phyloP scores from a whole-genome alignment of 2,113 vertebrate genomes.

The Orycteropus afer region DNA sequence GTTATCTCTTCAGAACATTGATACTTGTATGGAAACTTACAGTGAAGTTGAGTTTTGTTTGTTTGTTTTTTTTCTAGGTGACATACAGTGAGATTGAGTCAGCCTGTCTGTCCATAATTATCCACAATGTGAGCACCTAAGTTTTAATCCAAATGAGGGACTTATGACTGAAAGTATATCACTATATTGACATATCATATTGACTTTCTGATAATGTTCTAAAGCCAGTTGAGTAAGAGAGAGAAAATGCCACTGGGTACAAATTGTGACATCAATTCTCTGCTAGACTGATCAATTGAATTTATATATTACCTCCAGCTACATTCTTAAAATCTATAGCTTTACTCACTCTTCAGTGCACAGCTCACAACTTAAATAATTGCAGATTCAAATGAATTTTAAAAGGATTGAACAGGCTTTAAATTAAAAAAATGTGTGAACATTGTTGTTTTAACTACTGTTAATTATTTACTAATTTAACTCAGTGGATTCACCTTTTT shows the following conservation, averaged over 20 bases:
- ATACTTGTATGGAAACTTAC: constrained; percentile 79
- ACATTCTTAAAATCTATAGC: constrained; percentile 87
- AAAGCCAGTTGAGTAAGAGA: constrained; percentile 86
- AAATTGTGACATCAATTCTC: constrained; percentile 91
- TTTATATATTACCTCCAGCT: constrained; percentile 91
- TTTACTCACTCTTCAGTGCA: constrained; percentile 84
- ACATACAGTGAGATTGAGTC: constrained; percentile 86
- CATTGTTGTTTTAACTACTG: constrained; percentile 84
- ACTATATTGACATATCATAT: constrained; percentile 87
- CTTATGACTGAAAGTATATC: constrained; percentile 85
- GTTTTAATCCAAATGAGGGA: constrained; percentile 85
- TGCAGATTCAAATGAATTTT: constrained; percentile 87
- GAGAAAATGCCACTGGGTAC: constrained; percentile 88
- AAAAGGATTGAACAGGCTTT: constrained; percentile 83
- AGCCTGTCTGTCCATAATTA: constrained; percentile 89
- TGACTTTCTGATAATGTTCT: constrained; percentile 91
- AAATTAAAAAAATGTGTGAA: constrained; percentile 88
- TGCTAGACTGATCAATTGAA: constrained; percentile 90
- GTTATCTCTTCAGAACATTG: constrained; percentile 86
- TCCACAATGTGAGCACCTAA: constrained; percentile 81
- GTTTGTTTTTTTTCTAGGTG: constrained; percentile 82
- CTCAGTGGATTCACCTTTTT: constrained; percentile 67
- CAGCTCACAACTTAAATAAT: constrained; percentile 85
- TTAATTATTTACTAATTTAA: constrained; percentile 86
- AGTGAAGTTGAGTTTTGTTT: constrained; percentile 75